Percentiles rank a stretch among this genome's conserved stretches.
phyloP scores from a whole-genome alignment of 92 coral and sea anemone species.

The Porites divaricata region DNA sequence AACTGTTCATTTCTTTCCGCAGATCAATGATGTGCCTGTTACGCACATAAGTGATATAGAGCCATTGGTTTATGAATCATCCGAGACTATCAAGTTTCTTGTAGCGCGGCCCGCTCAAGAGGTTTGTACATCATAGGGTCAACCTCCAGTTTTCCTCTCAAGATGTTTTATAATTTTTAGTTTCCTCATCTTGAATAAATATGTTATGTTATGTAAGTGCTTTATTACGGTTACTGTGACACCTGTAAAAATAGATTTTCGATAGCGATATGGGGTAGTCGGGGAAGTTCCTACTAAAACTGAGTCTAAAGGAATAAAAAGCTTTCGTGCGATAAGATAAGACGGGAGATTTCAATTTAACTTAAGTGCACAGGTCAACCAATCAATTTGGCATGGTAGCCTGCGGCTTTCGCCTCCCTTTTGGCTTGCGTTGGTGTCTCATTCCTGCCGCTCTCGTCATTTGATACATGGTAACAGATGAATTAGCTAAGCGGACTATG shows the following conservation, averaged over 20 bases:
- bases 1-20: neutral
- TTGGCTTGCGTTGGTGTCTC: neutral
- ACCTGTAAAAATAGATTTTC: no score
- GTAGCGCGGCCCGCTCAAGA: slow-evolving; percentile 98
- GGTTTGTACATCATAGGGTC: slow-evolving; percentile 69
- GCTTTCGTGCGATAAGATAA: no score
- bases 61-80: slow-evolving; percentile 84
- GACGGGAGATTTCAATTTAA: neutral
- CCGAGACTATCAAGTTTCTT: slow-evolving; percentile 87
- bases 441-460: neutral
- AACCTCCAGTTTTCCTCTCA: no score
- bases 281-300: no score
- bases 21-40: slow-evolving; percentile 92
- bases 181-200: no score
- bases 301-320: no score
- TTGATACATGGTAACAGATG: neutral
- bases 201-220: no score
- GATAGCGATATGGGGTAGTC: no score
- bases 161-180: no score
- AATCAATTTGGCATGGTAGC: neutral
- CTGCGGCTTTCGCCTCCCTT: neutral
- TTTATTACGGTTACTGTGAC: no score
- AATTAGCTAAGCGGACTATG: neutral
- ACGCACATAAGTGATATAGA: slow-evolving; percentile 88
- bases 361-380: neutral